Evolutionary conservation across 2,888 invertebrate genomes (phyloP), one percentile per base, ranked within the genome.

Genomic region (Cremastobaeus sp.): DNA sequence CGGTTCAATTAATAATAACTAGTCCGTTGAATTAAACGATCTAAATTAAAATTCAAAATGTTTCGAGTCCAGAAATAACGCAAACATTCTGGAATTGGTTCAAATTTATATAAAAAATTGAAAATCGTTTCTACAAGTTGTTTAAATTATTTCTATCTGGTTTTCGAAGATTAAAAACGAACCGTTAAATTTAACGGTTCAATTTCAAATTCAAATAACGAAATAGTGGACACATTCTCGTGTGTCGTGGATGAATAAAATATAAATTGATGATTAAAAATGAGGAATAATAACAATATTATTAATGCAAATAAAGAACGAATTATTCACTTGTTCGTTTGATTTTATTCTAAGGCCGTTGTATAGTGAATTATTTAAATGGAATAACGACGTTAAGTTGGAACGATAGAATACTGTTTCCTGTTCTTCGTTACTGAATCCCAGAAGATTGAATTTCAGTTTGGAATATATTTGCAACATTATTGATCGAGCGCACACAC

Each of bases 321-420:
- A 71, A 65, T 71, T 64, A 71, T 71, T 71, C 59, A 65, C 74
- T 69, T 69, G 69, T 69, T 57, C 66, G 69, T 69, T 74, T 59
- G 54, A 70, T 65, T 74, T 70, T 70, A 59, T 54, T 65, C 55
- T 50, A 60, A 74, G 70, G 57, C 37, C 66, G 72, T 66, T 62
- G 70, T 47, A 54, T 54, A 76, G 77, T 73, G 74, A 77, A 78
- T 79, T 80, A 80, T 78, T 78, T 79, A 77, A 79, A 81, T 79
- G 55, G 69, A 79, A 76, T 76, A 60, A 76, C 74, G 76, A 77
- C 74, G 76, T 77, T 74, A 72, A 70, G 75, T 74, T 62, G 59
- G 60, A 30, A 77, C 73, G 68, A 59, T 55, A 65, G 69, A 78
- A 72, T 69, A 65, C 62, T 68, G 69, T 74, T 77, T 73, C 64